phyloP scores from a whole-genome alignment of 2,797 vertebrate species.

The Percopsis omiscomaycus region DNA sequence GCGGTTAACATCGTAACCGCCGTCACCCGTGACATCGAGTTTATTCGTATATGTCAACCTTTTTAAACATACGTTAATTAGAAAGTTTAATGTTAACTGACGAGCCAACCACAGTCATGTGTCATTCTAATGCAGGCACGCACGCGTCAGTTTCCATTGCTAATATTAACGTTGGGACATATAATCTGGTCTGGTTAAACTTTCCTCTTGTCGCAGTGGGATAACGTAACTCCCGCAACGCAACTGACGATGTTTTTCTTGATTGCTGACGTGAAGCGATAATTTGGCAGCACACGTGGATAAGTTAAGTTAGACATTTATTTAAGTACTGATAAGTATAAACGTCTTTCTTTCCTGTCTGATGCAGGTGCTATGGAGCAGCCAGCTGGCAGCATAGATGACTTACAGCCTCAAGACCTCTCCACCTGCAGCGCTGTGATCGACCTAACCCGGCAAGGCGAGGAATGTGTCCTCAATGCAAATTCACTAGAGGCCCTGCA shows the following conservation, averaged over 20 bases:
- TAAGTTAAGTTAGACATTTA: not conserved
- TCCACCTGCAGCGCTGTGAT: constrained; percentile 66
- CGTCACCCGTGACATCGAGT: not conserved
- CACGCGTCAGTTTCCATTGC: constrained; percentile 23
- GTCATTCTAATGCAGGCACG: constrained; percentile 24
- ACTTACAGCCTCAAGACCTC: constrained; percentile 78
- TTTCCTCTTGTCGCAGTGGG: not conserved
- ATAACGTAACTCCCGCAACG: not conserved
- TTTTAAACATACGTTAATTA: not conserved
- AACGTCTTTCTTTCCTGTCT: not conserved
- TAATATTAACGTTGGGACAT: constrained; percentile 19
- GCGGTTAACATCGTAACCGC: constrained; percentile 11
- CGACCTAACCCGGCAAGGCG: constrained; percentile 66
- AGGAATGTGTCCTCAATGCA: constrained; percentile 63
- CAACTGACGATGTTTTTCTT: not conserved
- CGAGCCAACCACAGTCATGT: constrained; percentile 10
- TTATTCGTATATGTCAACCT: not conserved
- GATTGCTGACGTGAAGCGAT: not conserved
- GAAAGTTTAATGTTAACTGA: not conserved
- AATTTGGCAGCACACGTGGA: not conserved
- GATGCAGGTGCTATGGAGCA: constrained; percentile 81
- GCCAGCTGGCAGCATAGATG: constrained; percentile 69
- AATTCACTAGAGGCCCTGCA: constrained; percentile 60
- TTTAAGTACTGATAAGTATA: not conserved
- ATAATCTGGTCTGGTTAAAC: not conserved